phyloP scores from a whole-genome alignment of 2,888 invertebrate species.

The Drosophila neutralis region DNA sequence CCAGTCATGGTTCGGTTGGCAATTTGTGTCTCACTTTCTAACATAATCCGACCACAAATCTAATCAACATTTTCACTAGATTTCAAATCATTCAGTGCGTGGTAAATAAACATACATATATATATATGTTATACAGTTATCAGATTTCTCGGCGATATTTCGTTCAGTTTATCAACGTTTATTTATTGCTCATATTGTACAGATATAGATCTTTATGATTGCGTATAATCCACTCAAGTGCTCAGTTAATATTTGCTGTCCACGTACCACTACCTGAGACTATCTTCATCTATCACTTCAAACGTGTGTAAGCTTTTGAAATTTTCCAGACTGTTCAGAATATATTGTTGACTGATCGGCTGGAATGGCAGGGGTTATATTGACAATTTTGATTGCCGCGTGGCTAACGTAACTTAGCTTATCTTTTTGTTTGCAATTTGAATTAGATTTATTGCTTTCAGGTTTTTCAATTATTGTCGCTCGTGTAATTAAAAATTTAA shows the following conservation, averaged over 20 bases:
- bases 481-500: no score
- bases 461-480: background rate
- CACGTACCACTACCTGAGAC: background rate
- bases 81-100: conserved; percentile 9
- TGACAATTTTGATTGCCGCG: background rate
- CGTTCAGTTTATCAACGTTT: conserved; percentile 31
- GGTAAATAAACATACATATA: conserved; percentile 3
- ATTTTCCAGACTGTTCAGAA: conserved; percentile 6
- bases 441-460: background rate
- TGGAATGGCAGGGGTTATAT: background rate
- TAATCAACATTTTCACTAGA: conserved; percentile 39
- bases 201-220: background rate
- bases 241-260: conserved; percentile 1
- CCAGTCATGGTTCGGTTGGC: background rate
- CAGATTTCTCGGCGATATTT: conserved; percentile 16
- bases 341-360: background rate
- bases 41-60: conserved; percentile 33
- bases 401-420: background rate
- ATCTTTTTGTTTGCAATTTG: background rate
- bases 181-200: conserved; percentile 29
- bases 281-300: conserved; percentile 10
- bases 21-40: conserved; percentile 2
- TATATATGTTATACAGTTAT: background rate
- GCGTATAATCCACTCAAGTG: conserved; percentile 3
- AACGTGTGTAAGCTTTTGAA: conserved; percentile 6